Evolutionary conservation across 1,140 invertebrate genomes (phyloP).

Genomic region (Paraescarpia echinospica): DNA sequence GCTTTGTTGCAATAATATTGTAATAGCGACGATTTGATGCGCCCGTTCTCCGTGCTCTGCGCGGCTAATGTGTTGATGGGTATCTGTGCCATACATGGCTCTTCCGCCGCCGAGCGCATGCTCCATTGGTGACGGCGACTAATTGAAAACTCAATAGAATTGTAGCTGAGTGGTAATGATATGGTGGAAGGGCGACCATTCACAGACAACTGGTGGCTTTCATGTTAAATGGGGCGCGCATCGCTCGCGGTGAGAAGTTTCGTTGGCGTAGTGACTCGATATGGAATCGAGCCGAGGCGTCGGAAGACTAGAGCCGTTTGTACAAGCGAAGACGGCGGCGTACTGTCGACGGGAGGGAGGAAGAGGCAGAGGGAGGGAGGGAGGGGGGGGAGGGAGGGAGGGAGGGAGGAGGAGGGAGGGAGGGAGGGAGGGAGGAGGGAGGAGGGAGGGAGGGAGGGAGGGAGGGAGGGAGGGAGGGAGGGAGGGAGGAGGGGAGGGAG

Average conservation of each 20-base stretch:
- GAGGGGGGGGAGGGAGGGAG: no score
- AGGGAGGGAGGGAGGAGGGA: background rate
- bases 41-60: background rate
- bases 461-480: background rate
- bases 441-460: background rate
- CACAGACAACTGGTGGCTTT: background rate
- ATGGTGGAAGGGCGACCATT: background rate
- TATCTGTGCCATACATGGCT: background rate
- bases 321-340: background rate
- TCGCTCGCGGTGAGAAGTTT: background rate
- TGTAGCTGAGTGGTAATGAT: background rate
- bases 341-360: background rate
- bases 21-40: background rate
- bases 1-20: conserved; percentile 6
- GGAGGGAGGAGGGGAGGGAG: no score
- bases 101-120: background rate
- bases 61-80: background rate
- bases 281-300: background rate
- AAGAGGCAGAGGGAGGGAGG: background rate
- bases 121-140: background rate
- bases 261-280: background rate
- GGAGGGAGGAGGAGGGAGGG: no score
- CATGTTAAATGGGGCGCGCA: background rate
- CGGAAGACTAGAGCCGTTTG: background rate
- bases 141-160: background rate